Evolutionary conservation across 2,888 invertebrate genomes (phyloP), one percentile per base, ranked within the genome.

Genomic region (Aelia acuminata): DNA sequence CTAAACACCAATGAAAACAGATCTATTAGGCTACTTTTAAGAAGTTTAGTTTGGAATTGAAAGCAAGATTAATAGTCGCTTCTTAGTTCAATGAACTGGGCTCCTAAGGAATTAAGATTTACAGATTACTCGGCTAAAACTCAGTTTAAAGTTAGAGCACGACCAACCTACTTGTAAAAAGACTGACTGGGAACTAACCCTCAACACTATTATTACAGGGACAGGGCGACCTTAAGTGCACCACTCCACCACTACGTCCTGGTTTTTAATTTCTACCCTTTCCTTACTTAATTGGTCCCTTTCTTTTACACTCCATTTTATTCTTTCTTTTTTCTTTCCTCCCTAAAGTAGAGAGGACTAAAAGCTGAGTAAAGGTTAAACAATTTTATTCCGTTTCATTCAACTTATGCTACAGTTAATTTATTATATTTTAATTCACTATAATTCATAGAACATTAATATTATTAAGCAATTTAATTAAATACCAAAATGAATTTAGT

Each of bases 231-330:
- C 1, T 18, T 18, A 70, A 70, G 63, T 35, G 63, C 18, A 18
- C 18, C 63, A 70, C 63, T 35, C 31, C 4, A 35, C 63, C 35
- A 8, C 63, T 70, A 13, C 35, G 31, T 2, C 35, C 35, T 70
- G 63, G 31, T 70, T 70, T 70, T 70, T 70, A 70, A 70, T 70
- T 70, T 20, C 63, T 35, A 18, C 63, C 35, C 63, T 35, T 18
- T 70, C 35, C 63, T 70, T 70, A 13, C 63, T 70, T 70, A 70
- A 70, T 70, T 70, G 63, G 63, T 70, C 63, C 18, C 31, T 70
- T 35, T 70, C 63, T 35, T 70, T 70, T 35, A 70, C 18, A 0
- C 63, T 31, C 63, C 31, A 35, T 70, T 70, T 70, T 70, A 70
- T 70, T 70, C 35, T 63, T 35, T 70, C 31, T 18, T 35, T 70